Evolutionary conservation across 2,888 invertebrate species (phyloP), one percentile per base, ranked within the genome.

Genomic region (Alviniconcha strummeri): DNA sequence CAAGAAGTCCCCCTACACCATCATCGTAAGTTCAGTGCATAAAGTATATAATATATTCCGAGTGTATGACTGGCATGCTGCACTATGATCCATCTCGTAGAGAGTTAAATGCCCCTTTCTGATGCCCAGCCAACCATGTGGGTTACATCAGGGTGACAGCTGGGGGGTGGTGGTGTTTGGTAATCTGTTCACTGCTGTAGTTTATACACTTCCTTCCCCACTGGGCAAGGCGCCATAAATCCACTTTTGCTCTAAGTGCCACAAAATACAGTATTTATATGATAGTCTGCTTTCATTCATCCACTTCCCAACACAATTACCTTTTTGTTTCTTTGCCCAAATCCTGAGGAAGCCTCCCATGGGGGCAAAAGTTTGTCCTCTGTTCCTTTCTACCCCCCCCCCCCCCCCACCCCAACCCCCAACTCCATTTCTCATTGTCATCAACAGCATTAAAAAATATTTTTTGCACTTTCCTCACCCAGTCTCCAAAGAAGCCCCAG

Each of bases 1-100:
- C n/a, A 95, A 94, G 87, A 95, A 95, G 92, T 94, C 95, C 17
- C 96, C 96, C 0, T 96, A 96, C 91, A 94, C 95, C 71, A 93
- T 96, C 85, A 95, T 94, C 69, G 96, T 96, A 94, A 94, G 95
- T 93, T 36, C 36, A 36, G 3, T 36, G 36, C 36, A 36, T 36
- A 36, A 36, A 36, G 36, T 36, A 36, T 36, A 36, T 36, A 36
- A 52, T 9, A 15, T 13, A 36, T 36, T 36, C 19, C 52, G 5
- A n/a, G 15, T 64, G 64, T 64, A 64, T 64, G 17, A 17, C 8
- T 64, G 64, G 17, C 64, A 15, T 64, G 4, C 64, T 15, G 64
- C 64, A 64, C 15, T 64, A 64, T 64, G 64, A 64, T 11, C 11
- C 64, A 64, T 11, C 15, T 7, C 5, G 64, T 15, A 17, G 17